phyloP scores from a whole-genome alignment of 1,140 invertebrate genomes.

The Lasaia peninsularis region DNA sequence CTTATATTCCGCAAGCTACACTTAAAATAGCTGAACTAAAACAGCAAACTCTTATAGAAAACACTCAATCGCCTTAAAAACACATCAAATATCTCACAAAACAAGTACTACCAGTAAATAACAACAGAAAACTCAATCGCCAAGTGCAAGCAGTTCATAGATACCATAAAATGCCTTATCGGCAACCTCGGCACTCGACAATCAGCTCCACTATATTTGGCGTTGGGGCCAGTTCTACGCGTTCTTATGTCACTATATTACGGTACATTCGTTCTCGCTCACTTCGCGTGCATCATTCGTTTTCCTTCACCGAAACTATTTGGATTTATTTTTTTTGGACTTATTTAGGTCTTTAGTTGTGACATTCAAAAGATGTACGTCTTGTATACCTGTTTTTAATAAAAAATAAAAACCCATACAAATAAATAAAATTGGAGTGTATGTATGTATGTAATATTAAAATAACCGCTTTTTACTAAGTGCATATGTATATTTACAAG shows the following conservation, averaged over 20 bases:
- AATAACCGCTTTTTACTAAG: too few relatives aligned
- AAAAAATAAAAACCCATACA: too few relatives aligned
- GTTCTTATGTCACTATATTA: constrained; percentile 25
- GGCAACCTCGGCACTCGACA: constrained; percentile 18
- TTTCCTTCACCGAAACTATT: constrained; percentile 7
- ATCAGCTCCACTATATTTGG: constrained; percentile 24
- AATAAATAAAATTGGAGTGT: too few relatives aligned
- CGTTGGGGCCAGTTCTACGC: constrained; percentile 20
- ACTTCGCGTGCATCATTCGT: constrained; percentile 11
- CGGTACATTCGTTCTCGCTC: constrained; percentile 22
- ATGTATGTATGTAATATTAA: too few relatives aligned
- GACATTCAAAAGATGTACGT: too few relatives aligned
- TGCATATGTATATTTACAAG: too few relatives aligned
- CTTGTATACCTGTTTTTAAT: too few relatives aligned
- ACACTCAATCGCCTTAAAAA: neutral
- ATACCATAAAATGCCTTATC: constrained; percentile 23
- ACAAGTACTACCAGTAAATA: constrained; percentile 11
- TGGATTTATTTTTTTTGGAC: neutral
- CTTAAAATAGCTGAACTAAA: neutral
- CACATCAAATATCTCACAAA: neutral
- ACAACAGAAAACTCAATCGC: constrained; percentile 18
- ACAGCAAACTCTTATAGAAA: neutral
- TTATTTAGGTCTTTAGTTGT: too few relatives aligned
- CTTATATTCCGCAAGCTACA: too few relatives aligned
- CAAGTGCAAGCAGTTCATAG: constrained; percentile 10